Conservation (phyloP, 1,140 invertebrate genomes). For the Drosophila burlai region DNA sequence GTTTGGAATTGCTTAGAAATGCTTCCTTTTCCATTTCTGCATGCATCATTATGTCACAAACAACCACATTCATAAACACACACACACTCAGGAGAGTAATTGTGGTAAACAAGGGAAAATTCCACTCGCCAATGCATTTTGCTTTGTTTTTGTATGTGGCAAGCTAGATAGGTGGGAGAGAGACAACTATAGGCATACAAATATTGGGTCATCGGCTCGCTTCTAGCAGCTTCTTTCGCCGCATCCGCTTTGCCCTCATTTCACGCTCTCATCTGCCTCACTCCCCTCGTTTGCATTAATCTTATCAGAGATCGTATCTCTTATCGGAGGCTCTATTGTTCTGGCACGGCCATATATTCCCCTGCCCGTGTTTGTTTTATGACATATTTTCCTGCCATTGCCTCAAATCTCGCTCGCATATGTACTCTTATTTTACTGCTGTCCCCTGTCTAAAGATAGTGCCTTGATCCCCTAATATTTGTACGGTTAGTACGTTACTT, state of each 20-base stretch:
- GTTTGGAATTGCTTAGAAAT: slow-evolving; percentile 1
- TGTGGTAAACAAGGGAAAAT: slow-evolving; percentile 69
- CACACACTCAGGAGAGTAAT: background rate
- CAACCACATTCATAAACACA: slow-evolving; percentile 9
- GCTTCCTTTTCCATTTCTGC: slow-evolving; percentile 1
- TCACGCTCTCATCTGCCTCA: background rate
- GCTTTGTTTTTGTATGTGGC: slow-evolving; percentile 58
- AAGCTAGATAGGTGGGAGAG: slow-evolving; percentile 26
- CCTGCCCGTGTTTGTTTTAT: slow-evolving; percentile 38
- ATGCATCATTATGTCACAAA: slow-evolving; percentile 53
- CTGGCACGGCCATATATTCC: slow-evolving; percentile 7
- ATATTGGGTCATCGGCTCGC: slow-evolving; percentile 48
- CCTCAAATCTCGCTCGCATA: slow-evolving; percentile 28
- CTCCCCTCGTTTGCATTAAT: slow-evolving; percentile 17
- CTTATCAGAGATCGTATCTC: slow-evolving; percentile 37
- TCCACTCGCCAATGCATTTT: slow-evolving; percentile 67
- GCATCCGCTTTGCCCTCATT: slow-evolving; percentile 11
- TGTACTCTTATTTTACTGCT: slow-evolving; percentile 29
- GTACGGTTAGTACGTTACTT: slow-evolving; percentile 31
- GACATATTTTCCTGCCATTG: slow-evolving; percentile 24
- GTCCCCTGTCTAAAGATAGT: slow-evolving; percentile 29
- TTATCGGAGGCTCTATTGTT: slow-evolving; percentile 38
- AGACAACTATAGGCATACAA: slow-evolving; percentile 9
- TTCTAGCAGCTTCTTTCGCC: slow-evolving; percentile 38
- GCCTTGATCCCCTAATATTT: slow-evolving; percentile 42